Evolutionary conservation across 2,888 invertebrate genomes (phyloP), one percentile per base, ranked within the genome.

Genomic region (Apodemia zela): DNA sequence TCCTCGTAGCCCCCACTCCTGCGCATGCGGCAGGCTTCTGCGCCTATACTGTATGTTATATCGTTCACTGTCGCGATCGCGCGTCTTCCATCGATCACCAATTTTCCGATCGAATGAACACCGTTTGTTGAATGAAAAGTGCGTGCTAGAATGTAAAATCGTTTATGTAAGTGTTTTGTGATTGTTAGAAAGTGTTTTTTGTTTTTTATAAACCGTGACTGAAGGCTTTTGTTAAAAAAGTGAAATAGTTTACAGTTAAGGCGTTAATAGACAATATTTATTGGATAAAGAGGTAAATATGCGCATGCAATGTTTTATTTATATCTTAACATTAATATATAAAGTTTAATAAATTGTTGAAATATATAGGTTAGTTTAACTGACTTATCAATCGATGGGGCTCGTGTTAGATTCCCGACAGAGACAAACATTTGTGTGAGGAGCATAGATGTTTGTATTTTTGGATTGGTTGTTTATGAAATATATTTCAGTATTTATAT

Each of bases 121-220:
- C 70, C 77, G 84, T 89, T 89, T 89, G 87, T 87, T 88, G 75
- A 85, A 87, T 88, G 89, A 89, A 89, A 89, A 89, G 86, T 82
- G 68, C 68, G 76, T 73, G 75, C 72, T 71, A 82, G 79, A 78
- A 76, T 38, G 38, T 38, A 11, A 11, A 38, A 38, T 38, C 38
- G 18, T 49, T 11, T 18, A 18, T 49, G 6, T 3, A 25, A 17
- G 49, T 49, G 49, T 18, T 10, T 49, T 49, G 49, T 49, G 49
- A 17, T 49, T 18, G 17, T 49, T 60, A 47, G 15, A 38, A 63
- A 51, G 15, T 57, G 25, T 33, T 11, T 59, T 59, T 5, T 49
- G 17, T 47, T 49, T 49, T 49, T 49, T 8, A 2, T 49, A 49
- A 49, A 49, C 18, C 2, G 49, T 49, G 49, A 49, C 49, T 49